Conservation (phyloP, 2,888 invertebrate genomes). For the Xanthorhoe designata region DNA sequence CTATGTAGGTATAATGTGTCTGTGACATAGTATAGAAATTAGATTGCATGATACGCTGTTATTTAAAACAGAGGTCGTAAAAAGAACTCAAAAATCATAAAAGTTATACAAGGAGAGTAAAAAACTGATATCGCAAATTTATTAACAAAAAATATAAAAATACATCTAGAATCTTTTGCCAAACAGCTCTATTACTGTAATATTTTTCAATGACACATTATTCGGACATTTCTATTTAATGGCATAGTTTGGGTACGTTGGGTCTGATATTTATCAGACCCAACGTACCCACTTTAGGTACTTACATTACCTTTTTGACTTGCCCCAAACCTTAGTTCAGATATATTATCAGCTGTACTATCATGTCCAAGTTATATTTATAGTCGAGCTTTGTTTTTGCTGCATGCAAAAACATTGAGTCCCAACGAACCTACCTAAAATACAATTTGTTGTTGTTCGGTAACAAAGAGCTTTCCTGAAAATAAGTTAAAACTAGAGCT, state of each 20-base stretch:
- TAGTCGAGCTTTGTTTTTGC: background rate
- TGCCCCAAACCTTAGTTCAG: background rate
- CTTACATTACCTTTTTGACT: slow-evolving; percentile 6
- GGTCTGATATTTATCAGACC: background rate
- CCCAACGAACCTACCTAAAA: background rate
- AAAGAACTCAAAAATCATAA: background rate
- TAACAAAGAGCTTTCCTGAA: slow-evolving; percentile 33
- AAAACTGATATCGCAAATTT: background rate
- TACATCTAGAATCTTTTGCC: slow-evolving; percentile 9
- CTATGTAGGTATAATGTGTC: no score
- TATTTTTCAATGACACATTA: background rate
- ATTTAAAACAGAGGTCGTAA: background rate
- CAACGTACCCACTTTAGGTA: background rate
- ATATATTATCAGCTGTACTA: background rate
- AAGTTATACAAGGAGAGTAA: slow-evolving; percentile 1
- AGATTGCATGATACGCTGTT: background rate
- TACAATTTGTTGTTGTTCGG: slow-evolving; percentile 20
- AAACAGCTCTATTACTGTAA: background rate
- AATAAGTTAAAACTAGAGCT: slow-evolving; percentile 41
- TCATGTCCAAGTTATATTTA: background rate
- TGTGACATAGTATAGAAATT: no score
- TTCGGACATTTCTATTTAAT: background rate
- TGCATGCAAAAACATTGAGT: background rate
- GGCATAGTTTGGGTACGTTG: background rate
- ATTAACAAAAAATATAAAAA: background rate